These are phyloP conservation scores for Drosophila trichaetosa DNA, from an alignment of 2,888 invertebrate genomes.

Conservation along the genomic window DNA sequence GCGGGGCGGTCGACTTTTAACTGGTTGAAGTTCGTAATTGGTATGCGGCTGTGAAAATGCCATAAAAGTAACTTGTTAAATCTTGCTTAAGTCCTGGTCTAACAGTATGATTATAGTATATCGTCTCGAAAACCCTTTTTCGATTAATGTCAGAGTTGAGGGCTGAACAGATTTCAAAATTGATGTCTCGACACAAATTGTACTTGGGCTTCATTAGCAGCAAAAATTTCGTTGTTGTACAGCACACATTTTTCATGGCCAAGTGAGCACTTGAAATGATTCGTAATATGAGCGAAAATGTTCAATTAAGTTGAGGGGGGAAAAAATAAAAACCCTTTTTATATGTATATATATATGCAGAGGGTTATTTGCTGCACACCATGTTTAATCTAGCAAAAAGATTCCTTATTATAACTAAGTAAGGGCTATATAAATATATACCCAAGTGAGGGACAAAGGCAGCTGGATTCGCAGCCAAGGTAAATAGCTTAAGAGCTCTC, in stretches of 20 bases:
- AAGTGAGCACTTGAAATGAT: conserved; percentile 63
- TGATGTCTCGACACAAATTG: conserved; percentile 34
- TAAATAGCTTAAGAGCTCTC: conserved; percentile 19
- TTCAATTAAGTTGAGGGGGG: conserved; percentile 63
- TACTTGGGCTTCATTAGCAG: conserved; percentile 61
- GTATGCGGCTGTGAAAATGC: conserved; percentile 35
- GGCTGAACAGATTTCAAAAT: conserved; percentile 9
- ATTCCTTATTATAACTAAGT: conserved; percentile 74
- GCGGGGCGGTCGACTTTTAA: conserved; percentile 44
- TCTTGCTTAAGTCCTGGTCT: conserved; percentile 33
- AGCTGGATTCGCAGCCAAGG: conserved; percentile 30
- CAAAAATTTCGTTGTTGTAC: conserved; percentile 24
- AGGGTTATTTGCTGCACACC: conserved; percentile 47
- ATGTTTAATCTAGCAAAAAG: conserved; percentile 54
- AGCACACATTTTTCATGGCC: conserved; percentile 36
- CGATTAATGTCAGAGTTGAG: conserved; percentile 55
- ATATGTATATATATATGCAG: conserved; percentile 39
- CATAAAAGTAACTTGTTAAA: conserved; percentile 35
- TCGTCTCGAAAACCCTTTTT: conserved; percentile 13
- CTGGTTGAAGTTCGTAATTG: conserved; percentile 64
- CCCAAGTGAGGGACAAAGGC: conserved; percentile 13
- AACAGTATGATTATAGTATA: conserved; percentile 8
- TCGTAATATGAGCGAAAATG: conserved; percentile 63
- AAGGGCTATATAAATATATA: conserved; percentile 32
- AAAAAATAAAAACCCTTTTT: conserved; percentile 5